Evolutionary conservation across 2,113 vertebrate species (phyloP).

Genomic region (Phylloscopus trochilus): DNA sequence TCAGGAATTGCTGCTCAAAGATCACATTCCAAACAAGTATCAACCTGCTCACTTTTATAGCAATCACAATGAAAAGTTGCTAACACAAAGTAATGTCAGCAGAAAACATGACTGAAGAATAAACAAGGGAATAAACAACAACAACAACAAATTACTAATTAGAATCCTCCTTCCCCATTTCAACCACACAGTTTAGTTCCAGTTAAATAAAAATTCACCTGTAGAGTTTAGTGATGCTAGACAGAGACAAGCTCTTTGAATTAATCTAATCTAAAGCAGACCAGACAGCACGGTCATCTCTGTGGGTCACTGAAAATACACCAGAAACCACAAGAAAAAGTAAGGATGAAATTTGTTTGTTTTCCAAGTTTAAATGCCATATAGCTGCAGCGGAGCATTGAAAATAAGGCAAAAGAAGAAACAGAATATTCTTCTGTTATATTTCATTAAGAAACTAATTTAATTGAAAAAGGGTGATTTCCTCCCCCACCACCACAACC

Average conservation of each 20-base stretch:
- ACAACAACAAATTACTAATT: not conserved
- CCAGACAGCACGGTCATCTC: not conserved
- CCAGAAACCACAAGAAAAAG: not conserved
- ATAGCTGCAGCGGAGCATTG: not conserved
- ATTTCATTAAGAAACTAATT: not conserved
- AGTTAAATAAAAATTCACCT: not conserved
- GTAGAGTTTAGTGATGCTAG: not conserved
- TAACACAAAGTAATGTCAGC: not conserved
- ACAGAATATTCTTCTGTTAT: not conserved
- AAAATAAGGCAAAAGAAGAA: conserved; percentile 25
- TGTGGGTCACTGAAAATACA: not conserved
- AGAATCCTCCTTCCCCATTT: not conserved
- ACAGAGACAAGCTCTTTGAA: not conserved
- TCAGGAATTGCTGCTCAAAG: not conserved
- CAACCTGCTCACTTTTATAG: not conserved
- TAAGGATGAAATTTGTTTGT: not conserved
- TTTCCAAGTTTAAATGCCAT: not conserved
- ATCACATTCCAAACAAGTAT: not conserved
- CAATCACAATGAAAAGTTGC: not conserved
- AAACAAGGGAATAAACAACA: not conserved
- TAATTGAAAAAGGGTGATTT: conserved; percentile 27
- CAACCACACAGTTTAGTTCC: not conserved
- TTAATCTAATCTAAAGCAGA: not conserved
- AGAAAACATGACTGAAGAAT: not conserved
- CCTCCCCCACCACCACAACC: not conserved